Base-by-base conservation (phyloP, 2,113 vertebrate genomes). In the Cebidichthys violaceus region DNA sequence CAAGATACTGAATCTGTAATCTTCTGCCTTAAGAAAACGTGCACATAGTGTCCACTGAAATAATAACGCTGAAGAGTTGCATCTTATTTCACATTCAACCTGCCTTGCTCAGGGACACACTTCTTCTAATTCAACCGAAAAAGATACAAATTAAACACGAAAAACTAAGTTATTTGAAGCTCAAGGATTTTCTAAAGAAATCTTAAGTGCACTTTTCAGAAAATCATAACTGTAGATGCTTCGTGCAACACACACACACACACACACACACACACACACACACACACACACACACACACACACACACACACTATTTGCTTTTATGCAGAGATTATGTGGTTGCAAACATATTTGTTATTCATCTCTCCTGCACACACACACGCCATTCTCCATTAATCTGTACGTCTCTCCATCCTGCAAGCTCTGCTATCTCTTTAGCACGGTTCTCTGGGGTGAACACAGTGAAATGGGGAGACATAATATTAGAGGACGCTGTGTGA, bases 401-500 rank as follows among this genome's bases (percentile, higher is more conserved):
- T 62, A 27, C 18, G 3, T 54, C 69, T 81, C 64, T 72, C 27
- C 67, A 68, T 73, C 66, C 50, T 20, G 5, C 37, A 60, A 39
- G 35, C 52, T 70, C 70, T 66, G 84, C 66, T 62, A 54, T 70
- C 22, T 14, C 72, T 71, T 67, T 55, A 54, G 69, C 73, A 29
- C 71, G 72, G 68, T 24, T 77, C 85, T 90, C 79, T 76, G 67
- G 78, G 47, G 45, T 60, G 70, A 64, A 75, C 64, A 17, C 22
- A 41, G 54, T 7, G 33, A 79, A 81, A 86, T 66, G 8, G 47
- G 24, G 17, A 72, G 55, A 81, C 85, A 82, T 71, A 57, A 74
- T 67, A 81, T 68, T 64, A 71, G 47, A 64, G 75, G n/a, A n/a
- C 1, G 17, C 41, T 66, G 52, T 29, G 72, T 69, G 61, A 31